These are phyloP conservation scores for Rhinoptilus africanus DNA, from an alignment of 2,113 vertebrate species.

Conservation along the genomic window DNA sequence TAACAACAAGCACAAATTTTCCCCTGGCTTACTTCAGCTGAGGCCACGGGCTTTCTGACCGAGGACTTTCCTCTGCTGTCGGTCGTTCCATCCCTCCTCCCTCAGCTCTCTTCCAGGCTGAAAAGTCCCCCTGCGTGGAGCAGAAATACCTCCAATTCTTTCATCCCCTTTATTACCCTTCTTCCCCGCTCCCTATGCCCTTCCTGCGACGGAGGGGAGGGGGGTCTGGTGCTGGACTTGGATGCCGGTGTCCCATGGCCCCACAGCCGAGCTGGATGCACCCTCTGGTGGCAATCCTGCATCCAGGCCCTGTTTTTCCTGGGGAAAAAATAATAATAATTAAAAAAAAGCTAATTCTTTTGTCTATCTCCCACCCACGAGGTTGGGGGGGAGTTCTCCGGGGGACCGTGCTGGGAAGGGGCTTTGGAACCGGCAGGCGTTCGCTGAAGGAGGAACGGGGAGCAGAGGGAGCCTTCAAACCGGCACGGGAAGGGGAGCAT, in stretches of 20 bases:
- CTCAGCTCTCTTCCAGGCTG: neutral
- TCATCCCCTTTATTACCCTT: neutral
- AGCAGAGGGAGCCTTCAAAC: neutral
- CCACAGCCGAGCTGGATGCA: neutral
- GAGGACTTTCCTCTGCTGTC: neutral
- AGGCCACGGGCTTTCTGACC: neutral
- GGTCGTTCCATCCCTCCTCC: neutral
- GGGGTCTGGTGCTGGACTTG: rapidly evolving
- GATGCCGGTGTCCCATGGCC: rapidly evolving
- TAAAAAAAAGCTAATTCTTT: neutral
- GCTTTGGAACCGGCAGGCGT: neutral
- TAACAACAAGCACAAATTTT: neutral
- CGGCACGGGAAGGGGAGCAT: rapidly evolving
- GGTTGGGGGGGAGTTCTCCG: neutral
- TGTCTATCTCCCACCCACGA: rapidly evolving
- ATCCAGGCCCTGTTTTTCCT: neutral
- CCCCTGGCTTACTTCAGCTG: neutral
- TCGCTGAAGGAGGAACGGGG: neutral
- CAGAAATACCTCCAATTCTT: neutral
- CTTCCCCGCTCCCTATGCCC: neutral
- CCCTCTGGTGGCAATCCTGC: constrained; percentile 22
- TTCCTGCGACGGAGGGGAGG: rapidly evolving
- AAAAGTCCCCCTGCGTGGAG: neutral
- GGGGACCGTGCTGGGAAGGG: neutral
- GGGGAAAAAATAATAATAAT: neutral